Conservation (phyloP, 2,888 invertebrate genomes). For the Archaeoteleia sp. region DNA sequence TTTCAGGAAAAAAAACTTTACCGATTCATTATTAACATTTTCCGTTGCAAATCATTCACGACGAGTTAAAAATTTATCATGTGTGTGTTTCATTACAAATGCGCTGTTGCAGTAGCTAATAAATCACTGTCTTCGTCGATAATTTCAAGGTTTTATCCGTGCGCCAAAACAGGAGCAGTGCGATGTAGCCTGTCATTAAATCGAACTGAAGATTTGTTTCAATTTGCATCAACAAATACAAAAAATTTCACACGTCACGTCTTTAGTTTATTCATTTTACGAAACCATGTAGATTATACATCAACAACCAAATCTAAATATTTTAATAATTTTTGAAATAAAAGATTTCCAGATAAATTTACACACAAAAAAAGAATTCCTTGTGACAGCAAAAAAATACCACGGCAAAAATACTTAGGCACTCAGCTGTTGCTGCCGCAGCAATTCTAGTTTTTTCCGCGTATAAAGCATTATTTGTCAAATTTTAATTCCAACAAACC, state of each 20-base stretch:
- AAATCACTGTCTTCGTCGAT: conserved; percentile 27
- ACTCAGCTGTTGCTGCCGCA: too few relatives aligned
- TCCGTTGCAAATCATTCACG: conserved; percentile 9
- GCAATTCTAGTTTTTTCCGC: too few relatives aligned
- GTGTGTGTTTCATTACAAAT: conserved; percentile 26
- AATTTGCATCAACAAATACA: conserved; percentile 19
- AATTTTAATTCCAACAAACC: too few relatives aligned
- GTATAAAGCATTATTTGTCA: too few relatives aligned
- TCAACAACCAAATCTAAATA: too few relatives aligned
- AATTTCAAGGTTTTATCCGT: conserved; percentile 24
- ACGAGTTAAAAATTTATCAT: not conserved
- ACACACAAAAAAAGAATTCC: too few relatives aligned
- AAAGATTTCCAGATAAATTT: too few relatives aligned
- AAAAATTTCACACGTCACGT: too few relatives aligned
- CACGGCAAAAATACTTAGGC: too few relatives aligned
- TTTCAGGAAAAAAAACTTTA: not conserved
- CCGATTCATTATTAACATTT: not conserved
- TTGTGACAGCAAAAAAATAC: too few relatives aligned
- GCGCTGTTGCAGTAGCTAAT: conserved; percentile 11
- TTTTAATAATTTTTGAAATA: too few relatives aligned
- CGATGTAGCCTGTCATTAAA: conserved; percentile 14
- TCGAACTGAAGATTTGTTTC: conserved; percentile 19
- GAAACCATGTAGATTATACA: too few relatives aligned
- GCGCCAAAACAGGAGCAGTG: conserved; percentile 17
- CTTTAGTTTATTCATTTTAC: conserved; percentile 3